Evolutionary conservation across 1,140 invertebrate genomes (phyloP).

Genomic region (Whitmania pigra): DNA sequence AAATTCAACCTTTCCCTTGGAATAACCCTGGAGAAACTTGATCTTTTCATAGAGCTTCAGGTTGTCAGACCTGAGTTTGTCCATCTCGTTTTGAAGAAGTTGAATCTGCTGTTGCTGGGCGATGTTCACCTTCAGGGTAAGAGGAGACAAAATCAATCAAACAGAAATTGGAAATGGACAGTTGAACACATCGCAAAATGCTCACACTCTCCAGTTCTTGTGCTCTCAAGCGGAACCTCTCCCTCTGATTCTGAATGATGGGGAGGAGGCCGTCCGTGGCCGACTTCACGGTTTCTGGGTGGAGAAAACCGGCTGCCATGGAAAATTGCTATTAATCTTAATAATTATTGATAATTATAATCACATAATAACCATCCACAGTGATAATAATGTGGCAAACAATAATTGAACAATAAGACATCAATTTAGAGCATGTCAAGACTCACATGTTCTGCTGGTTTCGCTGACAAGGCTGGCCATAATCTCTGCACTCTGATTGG

Average conservation of each 20-base stretch:
- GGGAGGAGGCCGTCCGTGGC: conserved; percentile 40
- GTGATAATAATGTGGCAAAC: no score
- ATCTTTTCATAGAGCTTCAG: conserved; percentile 50
- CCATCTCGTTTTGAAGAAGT: conserved; percentile 45
- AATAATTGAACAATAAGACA: background rate
- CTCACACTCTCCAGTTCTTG: conserved; percentile 44
- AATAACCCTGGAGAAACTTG: conserved; percentile 46
- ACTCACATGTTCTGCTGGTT: background rate
- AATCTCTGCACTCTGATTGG: conserved; percentile 31
- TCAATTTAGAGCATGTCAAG: background rate
- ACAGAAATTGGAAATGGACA: background rate
- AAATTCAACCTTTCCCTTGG: conserved; percentile 29
- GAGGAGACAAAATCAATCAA: background rate
- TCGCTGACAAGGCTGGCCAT: conserved; percentile 38
- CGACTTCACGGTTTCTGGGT: conserved; percentile 18
- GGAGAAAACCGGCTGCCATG: conserved; percentile 20
- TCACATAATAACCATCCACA: background rate
- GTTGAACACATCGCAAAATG: conserved; percentile 11
- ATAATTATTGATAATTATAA: background rate
- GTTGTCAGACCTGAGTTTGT: conserved; percentile 46
- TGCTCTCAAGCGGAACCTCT: conserved; percentile 39
- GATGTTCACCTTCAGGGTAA: conserved; percentile 26
- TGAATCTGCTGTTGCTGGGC: conserved; percentile 42
- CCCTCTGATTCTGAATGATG: conserved; percentile 44
- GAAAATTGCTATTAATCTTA: no score